Percentiles rank a stretch among this genome's conserved stretches.
phyloP scores from a whole-genome alignment of 2,113 vertebrate genomes.

The Clinocottus analis region DNA sequence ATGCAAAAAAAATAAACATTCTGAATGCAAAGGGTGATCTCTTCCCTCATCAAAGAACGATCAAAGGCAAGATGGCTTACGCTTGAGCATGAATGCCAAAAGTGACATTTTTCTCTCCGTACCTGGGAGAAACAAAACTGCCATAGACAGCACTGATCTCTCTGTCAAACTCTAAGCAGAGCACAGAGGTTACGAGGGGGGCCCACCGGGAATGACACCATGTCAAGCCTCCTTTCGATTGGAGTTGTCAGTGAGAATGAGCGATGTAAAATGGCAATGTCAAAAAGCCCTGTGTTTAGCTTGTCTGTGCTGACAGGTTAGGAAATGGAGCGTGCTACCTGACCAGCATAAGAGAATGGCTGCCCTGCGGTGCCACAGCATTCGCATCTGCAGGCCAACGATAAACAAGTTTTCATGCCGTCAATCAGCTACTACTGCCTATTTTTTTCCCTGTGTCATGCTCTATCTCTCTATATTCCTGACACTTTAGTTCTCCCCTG shows the following conservation, averaged over 20 bases:
- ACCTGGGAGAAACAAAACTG: conserved; percentile 54
- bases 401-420: conserved; percentile 69
- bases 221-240: conserved; percentile 68
- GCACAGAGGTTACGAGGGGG: conserved; percentile 48
- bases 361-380: conserved; percentile 51
- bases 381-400: conserved; percentile 58
- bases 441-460: not conserved
- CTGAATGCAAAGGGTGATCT: conserved; percentile 14
- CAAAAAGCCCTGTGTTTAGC: conserved; percentile 78
- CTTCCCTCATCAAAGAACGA: conserved; percentile 2
- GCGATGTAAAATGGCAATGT: conserved; percentile 74
- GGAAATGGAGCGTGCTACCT: conserved; percentile 77
- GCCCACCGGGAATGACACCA: conserved; percentile 57
- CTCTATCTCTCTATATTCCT: not conserved
- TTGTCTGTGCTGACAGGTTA: conserved; percentile 79
- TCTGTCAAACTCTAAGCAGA: conserved; percentile 52
- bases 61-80: conserved; percentile 7
- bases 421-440: conserved; percentile 61
- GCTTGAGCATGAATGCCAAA: conserved; percentile 33
- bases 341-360: conserved; percentile 74
- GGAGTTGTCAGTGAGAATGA: conserved; percentile 78
- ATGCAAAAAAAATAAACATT: conserved; percentile 13
- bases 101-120: conserved; percentile 41
- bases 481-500: conserved; percentile 8
- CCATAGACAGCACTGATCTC: conserved; percentile 46